phyloP scores from a whole-genome alignment of 2,888 invertebrate genomes.

The Cerastis rubricosa region DNA sequence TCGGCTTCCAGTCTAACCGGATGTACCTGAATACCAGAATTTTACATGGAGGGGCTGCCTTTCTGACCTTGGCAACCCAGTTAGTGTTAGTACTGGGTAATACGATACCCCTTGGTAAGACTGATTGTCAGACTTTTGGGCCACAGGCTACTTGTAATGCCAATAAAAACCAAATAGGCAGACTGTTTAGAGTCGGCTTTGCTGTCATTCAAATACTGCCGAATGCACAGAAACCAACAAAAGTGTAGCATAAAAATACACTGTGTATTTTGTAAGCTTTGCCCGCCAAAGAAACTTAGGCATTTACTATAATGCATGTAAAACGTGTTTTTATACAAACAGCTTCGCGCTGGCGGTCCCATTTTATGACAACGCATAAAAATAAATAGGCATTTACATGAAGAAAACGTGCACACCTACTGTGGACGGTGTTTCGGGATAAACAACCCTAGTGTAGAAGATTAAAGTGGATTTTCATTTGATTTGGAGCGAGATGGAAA shows the following conservation, averaged over 20 bases:
- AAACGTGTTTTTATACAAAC: constrained; percentile 65
- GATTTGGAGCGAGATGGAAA: constrained; percentile 23
- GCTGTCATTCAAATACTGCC: background rate
- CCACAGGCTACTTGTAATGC: too few relatives aligned
- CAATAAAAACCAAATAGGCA: background rate
- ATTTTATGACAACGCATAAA: constrained; percentile 62
- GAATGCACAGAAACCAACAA: background rate
- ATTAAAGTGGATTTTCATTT: constrained; percentile 40
- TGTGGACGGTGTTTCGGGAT: constrained; percentile 21
- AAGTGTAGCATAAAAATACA: constrained; percentile 1
- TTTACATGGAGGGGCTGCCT: too few relatives aligned
- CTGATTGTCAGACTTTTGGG: too few relatives aligned
- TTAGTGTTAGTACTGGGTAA: too few relatives aligned
- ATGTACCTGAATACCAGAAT: too few relatives aligned
- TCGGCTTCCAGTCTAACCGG: too few relatives aligned
- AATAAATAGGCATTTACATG: constrained; percentile 61
- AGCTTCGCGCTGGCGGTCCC: constrained; percentile 49
- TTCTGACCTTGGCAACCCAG: too few relatives aligned
- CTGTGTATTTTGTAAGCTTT: constrained; percentile 18
- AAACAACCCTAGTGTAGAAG: constrained; percentile 3
- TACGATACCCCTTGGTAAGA: too few relatives aligned
- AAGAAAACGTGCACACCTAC: constrained; percentile 50
- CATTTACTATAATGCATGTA: constrained; percentile 63
- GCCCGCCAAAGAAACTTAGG: constrained; percentile 40
- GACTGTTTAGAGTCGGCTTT: background rate